phyloP scores from a whole-genome alignment of 2,888 invertebrate species.

The Melipona bicolor region DNA sequence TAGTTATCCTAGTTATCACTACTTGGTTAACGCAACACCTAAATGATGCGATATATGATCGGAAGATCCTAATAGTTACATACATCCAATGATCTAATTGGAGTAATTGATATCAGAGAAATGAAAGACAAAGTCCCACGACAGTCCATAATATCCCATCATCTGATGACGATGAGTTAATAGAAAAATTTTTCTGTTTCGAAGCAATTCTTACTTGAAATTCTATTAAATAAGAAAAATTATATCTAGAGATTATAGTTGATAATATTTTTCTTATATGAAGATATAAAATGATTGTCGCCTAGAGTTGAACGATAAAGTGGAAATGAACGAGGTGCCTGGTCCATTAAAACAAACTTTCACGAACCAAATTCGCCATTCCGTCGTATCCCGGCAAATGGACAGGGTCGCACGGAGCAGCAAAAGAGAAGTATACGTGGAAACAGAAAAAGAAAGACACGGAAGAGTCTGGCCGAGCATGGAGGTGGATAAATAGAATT shows the following conservation, averaged over 20 bases:
- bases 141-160: not conserved
- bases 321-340: not conserved
- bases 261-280: not conserved
- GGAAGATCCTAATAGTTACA: no score
- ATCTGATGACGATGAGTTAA: not conserved
- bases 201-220: not conserved
- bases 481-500: conserved; percentile 50
- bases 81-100: no score
- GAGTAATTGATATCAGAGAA: no score
- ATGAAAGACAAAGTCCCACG: not conserved
- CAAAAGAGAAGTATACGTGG: conserved; percentile 1
- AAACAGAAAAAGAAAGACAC: not conserved
- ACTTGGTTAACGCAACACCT: no score
- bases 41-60: no score
- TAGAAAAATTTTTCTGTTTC: not conserved
- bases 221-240: not conserved
- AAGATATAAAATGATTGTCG: not conserved
- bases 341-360: conserved; percentile 27
- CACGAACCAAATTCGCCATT: conserved; percentile 15
- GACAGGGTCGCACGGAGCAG: not conserved
- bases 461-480: conserved; percentile 15
- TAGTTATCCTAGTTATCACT: no score
- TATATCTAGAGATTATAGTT: not conserved
- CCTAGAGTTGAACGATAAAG: not conserved
- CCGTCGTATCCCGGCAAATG: not conserved